A percentile compares a stretch with the other conserved stretches of the same genome.
These are phyloP conservation scores for Eilema depressum DNA, from an alignment of 2,888 invertebrate genomes.

Conservation along the genomic window DNA sequence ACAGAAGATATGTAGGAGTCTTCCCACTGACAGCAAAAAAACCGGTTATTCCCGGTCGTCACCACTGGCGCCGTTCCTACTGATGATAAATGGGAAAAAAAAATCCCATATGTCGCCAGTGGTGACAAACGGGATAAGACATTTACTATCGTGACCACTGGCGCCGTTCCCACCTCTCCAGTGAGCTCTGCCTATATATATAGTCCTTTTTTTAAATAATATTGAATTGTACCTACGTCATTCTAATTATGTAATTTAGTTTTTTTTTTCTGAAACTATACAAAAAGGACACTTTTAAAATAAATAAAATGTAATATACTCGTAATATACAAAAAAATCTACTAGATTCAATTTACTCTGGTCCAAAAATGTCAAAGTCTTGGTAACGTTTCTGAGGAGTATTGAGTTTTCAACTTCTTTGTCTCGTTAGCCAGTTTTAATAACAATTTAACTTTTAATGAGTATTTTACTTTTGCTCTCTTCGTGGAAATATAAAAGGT, in stretches of 20 bases:
- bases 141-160: no score
- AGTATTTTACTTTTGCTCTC: background rate
- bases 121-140: no score
- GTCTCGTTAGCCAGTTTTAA: background rate
- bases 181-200: no score
- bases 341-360: background rate
- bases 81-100: no score
- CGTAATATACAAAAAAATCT: background rate
- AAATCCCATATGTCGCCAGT: no score
- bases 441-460: conserved; percentile 11
- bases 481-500: background rate
- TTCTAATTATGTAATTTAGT: background rate
- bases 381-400: background rate
- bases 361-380: background rate
- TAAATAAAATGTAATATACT: background rate
- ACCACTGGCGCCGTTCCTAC: no score
- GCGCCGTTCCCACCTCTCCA: no score
- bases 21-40: no score
- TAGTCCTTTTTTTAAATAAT: no score
- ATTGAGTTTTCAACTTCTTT: conserved; percentile 4
- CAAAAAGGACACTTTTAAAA: background rate
- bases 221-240: no score
- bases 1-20: no score
- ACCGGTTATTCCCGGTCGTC: no score
- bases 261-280: background rate